Conservation (phyloP, 1,140 invertebrate genomes). For the Cryptotermes secundus region DNA sequence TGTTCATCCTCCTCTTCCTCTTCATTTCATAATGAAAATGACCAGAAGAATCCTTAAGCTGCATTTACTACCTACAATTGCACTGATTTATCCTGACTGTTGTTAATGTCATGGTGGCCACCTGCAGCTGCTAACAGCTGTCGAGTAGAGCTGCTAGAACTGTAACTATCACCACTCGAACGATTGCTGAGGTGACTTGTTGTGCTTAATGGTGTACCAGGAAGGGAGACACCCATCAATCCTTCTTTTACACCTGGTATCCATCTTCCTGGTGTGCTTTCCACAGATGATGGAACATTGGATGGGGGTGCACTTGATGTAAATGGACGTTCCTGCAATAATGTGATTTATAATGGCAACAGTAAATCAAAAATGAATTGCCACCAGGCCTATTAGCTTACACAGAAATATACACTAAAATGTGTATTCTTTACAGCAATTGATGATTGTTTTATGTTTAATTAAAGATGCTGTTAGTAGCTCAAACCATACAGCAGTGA, state of each 20-base stretch:
- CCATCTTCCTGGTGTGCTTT: slow-evolving; percentile 33
- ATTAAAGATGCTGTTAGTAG: too few species aligned
- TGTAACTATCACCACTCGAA: slow-evolving; percentile 72
- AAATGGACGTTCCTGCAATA: not conserved
- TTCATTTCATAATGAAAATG: too few species aligned
- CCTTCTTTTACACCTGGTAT: not conserved
- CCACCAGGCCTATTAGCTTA: too few species aligned
- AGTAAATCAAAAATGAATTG: too few species aligned
- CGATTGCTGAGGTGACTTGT: slow-evolving; percentile 58
- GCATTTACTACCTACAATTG: not conserved
- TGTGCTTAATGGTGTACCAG: slow-evolving; percentile 63
- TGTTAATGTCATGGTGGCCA: not conserved
- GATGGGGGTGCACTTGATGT: not conserved
- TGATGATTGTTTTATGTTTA: too few species aligned
- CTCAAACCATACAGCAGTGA: too few species aligned
- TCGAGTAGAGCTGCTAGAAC: slow-evolving; percentile 68
- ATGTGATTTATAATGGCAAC: too few species aligned
- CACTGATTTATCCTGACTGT: not conserved
- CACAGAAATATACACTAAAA: too few species aligned
- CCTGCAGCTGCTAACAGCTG: slow-evolving; percentile 55
- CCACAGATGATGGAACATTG: slow-evolving; percentile 26
- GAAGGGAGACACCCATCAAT: slow-evolving; percentile 37
- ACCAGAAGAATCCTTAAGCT: too few species aligned
- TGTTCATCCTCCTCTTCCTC: too few species aligned
- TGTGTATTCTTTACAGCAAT: too few species aligned